These are phyloP conservation scores for Tauraco hartlaubi DNA, from an alignment of 2,797 vertebrate species.

Conservation along the genomic window DNA sequence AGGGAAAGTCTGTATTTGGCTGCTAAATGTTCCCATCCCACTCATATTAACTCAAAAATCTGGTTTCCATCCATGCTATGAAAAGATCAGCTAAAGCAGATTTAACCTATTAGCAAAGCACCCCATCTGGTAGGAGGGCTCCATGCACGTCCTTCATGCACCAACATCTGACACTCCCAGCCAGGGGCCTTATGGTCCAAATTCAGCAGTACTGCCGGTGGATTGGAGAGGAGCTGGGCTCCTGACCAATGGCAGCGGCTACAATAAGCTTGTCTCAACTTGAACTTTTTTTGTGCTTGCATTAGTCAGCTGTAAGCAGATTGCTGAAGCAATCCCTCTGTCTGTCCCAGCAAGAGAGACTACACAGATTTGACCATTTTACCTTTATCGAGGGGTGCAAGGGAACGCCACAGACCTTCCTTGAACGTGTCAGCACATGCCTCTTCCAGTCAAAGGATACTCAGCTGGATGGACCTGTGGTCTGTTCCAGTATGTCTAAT, in stretches of 20 bases:
- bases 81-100: conserved; percentile 58
- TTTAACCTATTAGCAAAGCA: conserved; percentile 49
- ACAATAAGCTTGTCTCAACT: background rate
- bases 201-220: background rate
- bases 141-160: background rate
- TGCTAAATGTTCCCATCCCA: background rate
- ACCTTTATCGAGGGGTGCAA: background rate
- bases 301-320: background rate
- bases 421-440: background rate
- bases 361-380: background rate
- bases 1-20: background rate
- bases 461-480: background rate
- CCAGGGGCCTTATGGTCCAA: background rate
- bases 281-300: background rate
- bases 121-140: conserved; percentile 36
- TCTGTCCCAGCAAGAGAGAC: background rate
- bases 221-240: background rate
- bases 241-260: background rate
- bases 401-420: accelerated
- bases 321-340: background rate
- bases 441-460: background rate
- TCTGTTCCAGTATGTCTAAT: conserved; percentile 42
- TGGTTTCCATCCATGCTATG: conserved; percentile 13
- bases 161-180: background rate
- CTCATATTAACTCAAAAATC: background rate